A percentile compares a stretch with the other conserved stretches of the same genome.
Evolutionary conservation across 2,113 vertebrate species (phyloP).

Genomic region (Apus apus): DNA sequence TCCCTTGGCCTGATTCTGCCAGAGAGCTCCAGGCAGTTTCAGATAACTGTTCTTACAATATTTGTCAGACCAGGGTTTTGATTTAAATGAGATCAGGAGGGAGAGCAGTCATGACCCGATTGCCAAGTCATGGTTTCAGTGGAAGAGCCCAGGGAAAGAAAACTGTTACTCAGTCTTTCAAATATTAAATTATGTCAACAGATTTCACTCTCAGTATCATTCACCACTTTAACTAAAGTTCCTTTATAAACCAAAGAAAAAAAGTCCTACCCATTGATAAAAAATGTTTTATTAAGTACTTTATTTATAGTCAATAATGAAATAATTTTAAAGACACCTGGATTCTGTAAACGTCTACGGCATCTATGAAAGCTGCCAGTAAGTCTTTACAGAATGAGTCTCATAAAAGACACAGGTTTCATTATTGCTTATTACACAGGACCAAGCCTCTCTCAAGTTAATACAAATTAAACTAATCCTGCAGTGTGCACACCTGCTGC

Average conservation of each 20-base stretch:
- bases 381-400: not conserved
- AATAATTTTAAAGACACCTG: not conserved
- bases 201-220: not conserved
- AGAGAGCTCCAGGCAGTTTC: not conserved
- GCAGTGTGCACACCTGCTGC: not conserved
- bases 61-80: not conserved
- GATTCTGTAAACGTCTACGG: not conserved
- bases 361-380: not conserved
- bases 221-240: not conserved
- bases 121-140: not conserved
- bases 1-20: not conserved
- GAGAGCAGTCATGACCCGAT: not conserved
- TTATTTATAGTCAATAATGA: not conserved
- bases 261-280: not conserved
- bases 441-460: not conserved
- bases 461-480: not conserved
- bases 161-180: not conserved
- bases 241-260: not conserved
- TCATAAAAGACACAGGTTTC: not conserved
- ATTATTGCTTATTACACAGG: not conserved
- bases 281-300: not conserved
- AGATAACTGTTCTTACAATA: not conserved
- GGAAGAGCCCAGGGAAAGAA: not conserved
- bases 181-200: not conserved
- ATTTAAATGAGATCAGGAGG: not conserved